A percentile compares a stretch with the other conserved stretches of the same genome.
These are phyloP conservation scores for Cuniculus paca DNA, from an alignment of 2,797 vertebrate species.

Conservation along the genomic window DNA sequence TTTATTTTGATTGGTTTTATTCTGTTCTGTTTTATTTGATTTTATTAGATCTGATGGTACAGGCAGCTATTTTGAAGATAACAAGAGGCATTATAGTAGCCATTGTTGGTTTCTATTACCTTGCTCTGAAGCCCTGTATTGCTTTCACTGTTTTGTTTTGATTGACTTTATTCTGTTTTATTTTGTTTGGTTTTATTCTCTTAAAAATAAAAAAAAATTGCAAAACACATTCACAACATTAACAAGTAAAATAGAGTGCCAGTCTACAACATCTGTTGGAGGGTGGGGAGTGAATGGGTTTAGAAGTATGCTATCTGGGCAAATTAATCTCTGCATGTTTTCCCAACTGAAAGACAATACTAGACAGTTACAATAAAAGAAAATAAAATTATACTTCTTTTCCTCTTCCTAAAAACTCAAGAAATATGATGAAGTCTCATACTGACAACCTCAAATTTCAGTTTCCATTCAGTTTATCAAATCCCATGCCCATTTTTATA, in stretches of 20 bases:
- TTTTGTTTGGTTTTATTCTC: too few relatives aligned
- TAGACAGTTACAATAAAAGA: background rate
- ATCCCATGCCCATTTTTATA: background rate
- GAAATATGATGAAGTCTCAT: background rate
- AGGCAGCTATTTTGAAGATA: too few relatives aligned
- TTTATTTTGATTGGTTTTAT: too few relatives aligned
- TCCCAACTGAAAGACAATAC: background rate
- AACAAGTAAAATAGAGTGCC: conserved; percentile 74
- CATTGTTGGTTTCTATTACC: too few relatives aligned
- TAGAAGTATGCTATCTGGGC: conserved; percentile 55
- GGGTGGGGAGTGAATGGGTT: conserved; percentile 66
- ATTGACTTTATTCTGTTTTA: too few relatives aligned
- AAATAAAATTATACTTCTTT: background rate
- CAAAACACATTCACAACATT: background rate
- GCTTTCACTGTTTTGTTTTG: too few relatives aligned
- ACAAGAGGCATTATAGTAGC: too few relatives aligned
- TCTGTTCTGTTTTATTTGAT: too few relatives aligned
- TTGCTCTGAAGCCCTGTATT: too few relatives aligned
- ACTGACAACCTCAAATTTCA: background rate
- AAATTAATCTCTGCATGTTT: background rate
- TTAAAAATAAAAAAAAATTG: too few relatives aligned
- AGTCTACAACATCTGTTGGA: conserved; percentile 82
- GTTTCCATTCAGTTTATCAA: background rate
- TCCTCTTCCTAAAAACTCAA: background rate
- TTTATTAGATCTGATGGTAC: too few relatives aligned